Evolutionary conservation across 2,888 invertebrate genomes (phyloP), one percentile per base, ranked within the genome.

Genomic region (Ligdia adustata): DNA sequence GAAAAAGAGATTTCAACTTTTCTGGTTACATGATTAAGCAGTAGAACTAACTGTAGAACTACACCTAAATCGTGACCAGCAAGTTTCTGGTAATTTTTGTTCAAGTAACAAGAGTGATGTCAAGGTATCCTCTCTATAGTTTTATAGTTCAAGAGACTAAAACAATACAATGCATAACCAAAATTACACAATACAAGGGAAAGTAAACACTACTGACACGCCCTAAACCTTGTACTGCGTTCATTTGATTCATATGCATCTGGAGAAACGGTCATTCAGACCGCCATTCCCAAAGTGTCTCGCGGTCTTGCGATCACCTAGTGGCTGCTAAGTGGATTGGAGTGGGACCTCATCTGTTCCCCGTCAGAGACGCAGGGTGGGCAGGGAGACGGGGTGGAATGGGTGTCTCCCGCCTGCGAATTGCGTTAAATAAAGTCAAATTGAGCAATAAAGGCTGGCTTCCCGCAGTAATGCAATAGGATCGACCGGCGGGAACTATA

Each of bases 351-450:
- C 89, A 87, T 89, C 88, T 88, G 88, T 87, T 85, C 84, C 69
- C 81, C 82, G 84, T 79, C 86, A 79, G 68, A 62, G 71, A 67
- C 67, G 66, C 62, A 62, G 66, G 70, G 37, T 29, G 34, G 18
- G 33, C 9, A 20, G 29, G 1, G 70, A 33, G 4, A 16, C 5
- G 62, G 71, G 69, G 60, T 57, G 47, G 35, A 34, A 48, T 13
- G 57, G 51, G 52, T 44, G 57, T 64, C 61, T 57, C 55, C 58
- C 55, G 70, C 72, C 55, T 64, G 71, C 64, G 78, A 77, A 78
- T 79, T 80, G 82, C 79, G 85, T 87, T 89, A 88, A 90, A 89
- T 88, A 89, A 89, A 89, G 88, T 87, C 87, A 89, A 90, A 90
- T 90, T 90, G 90, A 90, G 88, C 88, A 89, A 90, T 90, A 90